These are phyloP conservation scores for Myoxocephalus aenaeus DNA, from an alignment of 2,797 vertebrate genomes.

Conservation along the genomic window DNA sequence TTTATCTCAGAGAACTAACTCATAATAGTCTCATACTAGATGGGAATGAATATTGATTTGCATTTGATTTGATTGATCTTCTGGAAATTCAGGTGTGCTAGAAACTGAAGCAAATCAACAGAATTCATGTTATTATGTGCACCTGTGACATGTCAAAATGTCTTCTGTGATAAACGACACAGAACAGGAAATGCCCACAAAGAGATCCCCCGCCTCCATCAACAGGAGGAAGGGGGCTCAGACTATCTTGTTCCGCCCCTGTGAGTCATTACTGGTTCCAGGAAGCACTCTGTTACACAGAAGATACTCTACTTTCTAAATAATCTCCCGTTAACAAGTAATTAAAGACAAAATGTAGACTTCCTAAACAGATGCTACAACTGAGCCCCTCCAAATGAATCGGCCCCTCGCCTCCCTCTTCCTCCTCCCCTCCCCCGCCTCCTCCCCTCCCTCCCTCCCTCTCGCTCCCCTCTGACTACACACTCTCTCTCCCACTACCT, in stretches of 20 bases:
- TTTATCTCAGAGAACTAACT: background rate
- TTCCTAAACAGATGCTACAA: constrained; percentile 64
- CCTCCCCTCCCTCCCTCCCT: constrained; percentile 9
- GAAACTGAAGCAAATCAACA: background rate
- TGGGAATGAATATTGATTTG: background rate
- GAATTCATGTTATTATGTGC: background rate
- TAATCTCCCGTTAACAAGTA: constrained; percentile 25
- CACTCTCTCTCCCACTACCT: constrained; percentile 73
- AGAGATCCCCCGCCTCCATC: background rate
- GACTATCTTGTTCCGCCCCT: constrained; percentile 30
- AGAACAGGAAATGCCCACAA: background rate
- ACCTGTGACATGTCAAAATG: constrained; percentile 3
- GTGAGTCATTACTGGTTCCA: constrained; percentile 20
- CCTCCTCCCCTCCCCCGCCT: constrained; percentile 3
- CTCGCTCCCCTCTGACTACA: constrained; percentile 70
- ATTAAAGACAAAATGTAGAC: constrained; percentile 58
- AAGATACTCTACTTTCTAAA: constrained; percentile 17
- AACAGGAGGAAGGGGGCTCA: background rate
- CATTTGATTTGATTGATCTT: background rate
- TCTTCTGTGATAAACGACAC: background rate
- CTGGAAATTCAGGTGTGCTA: background rate
- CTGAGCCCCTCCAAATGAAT: constrained; percentile 61
- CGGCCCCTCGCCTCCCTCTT: constrained; percentile 30
- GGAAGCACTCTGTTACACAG: constrained; percentile 32
- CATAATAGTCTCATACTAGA: background rate